Conservation (phyloP, 2,888 invertebrate species). For the Odontothrips loti region DNA sequence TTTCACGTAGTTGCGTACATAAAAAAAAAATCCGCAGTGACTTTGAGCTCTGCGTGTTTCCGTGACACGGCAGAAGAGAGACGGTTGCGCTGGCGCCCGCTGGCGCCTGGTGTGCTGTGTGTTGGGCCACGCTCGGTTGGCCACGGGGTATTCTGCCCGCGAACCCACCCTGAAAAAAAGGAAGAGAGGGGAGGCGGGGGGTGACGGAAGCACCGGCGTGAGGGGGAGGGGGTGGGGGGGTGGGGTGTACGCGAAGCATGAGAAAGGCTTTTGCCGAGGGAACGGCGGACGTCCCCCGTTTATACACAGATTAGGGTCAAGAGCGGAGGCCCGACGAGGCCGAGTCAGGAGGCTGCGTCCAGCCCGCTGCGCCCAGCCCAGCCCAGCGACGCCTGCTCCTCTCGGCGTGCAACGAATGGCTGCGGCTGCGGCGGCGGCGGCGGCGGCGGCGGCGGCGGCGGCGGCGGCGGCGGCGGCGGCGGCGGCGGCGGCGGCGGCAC, state of each 20-base stretch:
- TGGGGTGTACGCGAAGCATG: too few relatives aligned
- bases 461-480: background rate
- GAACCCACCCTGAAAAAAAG: background rate
- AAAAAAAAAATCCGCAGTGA: too few relatives aligned
- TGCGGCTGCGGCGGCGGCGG: background rate
- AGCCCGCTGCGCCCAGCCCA: too few relatives aligned
- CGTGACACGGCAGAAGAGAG: too few relatives aligned
- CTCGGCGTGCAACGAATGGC: background rate
- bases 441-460: background rate
- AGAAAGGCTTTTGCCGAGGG: too few relatives aligned
- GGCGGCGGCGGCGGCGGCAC: too few relatives aligned
- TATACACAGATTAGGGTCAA: slow-evolving; percentile 11
- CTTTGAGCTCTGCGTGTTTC: too few relatives aligned
- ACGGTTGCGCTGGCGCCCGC: too few relatives aligned
- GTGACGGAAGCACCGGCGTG: background rate
- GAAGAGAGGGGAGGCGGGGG: background rate
- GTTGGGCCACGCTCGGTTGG: background rate
- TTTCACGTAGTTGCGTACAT: too few relatives aligned
- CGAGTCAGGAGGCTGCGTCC: too few relatives aligned
- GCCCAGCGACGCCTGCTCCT: background rate
- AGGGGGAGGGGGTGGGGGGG: background rate
- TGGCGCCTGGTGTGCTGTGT: too few relatives aligned
- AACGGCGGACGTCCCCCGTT: background rate
- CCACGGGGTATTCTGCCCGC: background rate
- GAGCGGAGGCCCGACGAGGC: too few relatives aligned